Percentiles rank a stretch among this genome's conserved stretches.
Conservation (phyloP, 2,888 invertebrate genomes). For the Eupithecia pulchellata region DNA sequence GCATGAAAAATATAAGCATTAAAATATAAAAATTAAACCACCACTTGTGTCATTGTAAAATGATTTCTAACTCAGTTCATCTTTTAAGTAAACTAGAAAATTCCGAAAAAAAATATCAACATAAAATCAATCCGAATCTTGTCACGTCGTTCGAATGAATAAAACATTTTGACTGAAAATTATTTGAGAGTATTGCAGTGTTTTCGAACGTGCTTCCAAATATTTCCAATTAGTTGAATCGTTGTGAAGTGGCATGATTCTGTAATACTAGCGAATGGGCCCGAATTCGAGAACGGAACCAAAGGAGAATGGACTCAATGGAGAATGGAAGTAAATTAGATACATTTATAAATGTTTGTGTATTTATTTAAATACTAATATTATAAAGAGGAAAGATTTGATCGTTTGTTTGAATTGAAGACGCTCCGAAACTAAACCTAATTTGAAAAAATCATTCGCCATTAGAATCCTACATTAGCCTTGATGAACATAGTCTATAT, state of each 20-base stretch:
- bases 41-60: not conserved
- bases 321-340: no score
- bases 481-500: no score
- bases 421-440: no score
- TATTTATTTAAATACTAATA: no score
- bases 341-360: no score
- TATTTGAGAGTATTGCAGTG: conserved; percentile 17
- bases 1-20: not conserved
- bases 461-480: no score
- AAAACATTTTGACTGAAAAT: conserved; percentile 16
- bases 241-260: not conserved
- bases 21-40: not conserved
- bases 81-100: not conserved
- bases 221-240: conserved; percentile 38
- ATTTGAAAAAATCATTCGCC: no score
- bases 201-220: conserved; percentile 28
- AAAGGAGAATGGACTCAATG: no score
- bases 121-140: conserved; percentile 7
- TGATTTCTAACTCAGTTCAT: not conserved
- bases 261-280: not conserved
- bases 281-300: no score
- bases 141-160: conserved; percentile 21
- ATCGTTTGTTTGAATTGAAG: no score
- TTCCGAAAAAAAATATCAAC: not conserved
- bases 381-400: no score